Conservation (phyloP, 2,888 invertebrate genomes). For the Ryuthela nishihirai region DNA sequence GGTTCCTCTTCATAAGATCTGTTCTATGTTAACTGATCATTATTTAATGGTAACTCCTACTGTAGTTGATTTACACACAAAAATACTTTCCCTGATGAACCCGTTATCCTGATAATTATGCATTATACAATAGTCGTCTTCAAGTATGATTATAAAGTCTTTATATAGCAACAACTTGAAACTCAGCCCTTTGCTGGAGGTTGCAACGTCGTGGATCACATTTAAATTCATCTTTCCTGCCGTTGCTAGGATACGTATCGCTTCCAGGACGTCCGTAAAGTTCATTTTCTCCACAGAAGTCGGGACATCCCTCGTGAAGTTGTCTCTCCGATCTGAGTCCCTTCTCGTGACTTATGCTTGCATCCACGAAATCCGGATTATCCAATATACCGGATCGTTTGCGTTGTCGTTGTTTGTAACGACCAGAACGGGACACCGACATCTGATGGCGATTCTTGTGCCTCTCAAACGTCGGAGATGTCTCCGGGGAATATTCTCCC, state of each 20-base stretch:
- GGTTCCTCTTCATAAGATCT: too few species aligned
- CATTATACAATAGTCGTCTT: too few species aligned
- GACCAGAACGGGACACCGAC: not conserved
- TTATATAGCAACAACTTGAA: not conserved
- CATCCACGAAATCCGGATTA: not conserved
- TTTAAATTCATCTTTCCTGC: not conserved
- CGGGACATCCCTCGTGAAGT: not conserved
- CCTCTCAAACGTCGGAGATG: not conserved
- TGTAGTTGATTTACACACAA: too few species aligned
- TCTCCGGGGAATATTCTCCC: not conserved
- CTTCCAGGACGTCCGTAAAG: not conserved
- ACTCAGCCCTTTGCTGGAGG: not conserved
- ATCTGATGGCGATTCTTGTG: conserved; percentile 1
- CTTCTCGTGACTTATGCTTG: not conserved
- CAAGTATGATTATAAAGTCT: too few species aligned
- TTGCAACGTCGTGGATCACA: not conserved
- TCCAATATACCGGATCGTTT: not conserved
- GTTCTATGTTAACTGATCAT: too few species aligned
- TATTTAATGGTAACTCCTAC: too few species aligned
- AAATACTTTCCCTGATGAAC: too few species aligned
- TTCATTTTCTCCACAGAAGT: not conserved
- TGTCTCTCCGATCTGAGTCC: not conserved
- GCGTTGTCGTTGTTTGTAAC: not conserved
- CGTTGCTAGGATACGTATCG: not conserved
- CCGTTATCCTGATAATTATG: too few species aligned